These are phyloP conservation scores for Poliocrania exsul DNA, from an alignment of 2,797 vertebrate species.

Conservation along the genomic window DNA sequence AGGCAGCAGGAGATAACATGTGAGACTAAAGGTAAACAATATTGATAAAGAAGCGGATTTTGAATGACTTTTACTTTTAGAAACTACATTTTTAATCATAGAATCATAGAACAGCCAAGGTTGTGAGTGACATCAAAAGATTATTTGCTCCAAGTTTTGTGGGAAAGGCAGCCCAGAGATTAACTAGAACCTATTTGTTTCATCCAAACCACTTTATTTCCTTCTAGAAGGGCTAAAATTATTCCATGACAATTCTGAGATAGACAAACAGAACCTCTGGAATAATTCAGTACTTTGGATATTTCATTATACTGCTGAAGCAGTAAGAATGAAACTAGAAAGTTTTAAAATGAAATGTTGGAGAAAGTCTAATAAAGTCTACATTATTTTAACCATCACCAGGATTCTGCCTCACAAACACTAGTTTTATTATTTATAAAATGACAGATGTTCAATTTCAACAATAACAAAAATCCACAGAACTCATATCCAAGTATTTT, in stretches of 20 bases:
- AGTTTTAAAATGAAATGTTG: background rate
- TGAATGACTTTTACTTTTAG: background rate
- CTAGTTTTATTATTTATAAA: background rate
- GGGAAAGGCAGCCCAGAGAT: background rate
- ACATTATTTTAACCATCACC: background rate
- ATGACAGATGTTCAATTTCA: background rate
- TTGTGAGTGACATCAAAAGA: rapidly evolving
- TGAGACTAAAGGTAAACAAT: background rate
- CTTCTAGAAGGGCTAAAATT: background rate
- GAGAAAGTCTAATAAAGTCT: background rate
- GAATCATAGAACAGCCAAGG: background rate
- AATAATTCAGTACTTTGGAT: background rate
- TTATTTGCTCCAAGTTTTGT: background rate
- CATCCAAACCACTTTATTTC: background rate
- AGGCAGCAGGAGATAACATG: background rate
- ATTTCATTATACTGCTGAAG: background rate
- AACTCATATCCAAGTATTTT: constrained; percentile 5
- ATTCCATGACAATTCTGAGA: background rate
- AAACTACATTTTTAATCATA: background rate
- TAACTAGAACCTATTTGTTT: rapidly evolving
- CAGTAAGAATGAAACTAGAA: background rate
- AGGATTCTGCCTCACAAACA: background rate
- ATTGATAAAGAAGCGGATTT: background rate
- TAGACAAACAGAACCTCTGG: background rate
- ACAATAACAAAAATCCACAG: background rate